These are phyloP conservation scores for Dinomys branickii DNA, from an alignment of 2,113 vertebrate genomes.

Conservation along the genomic window DNA sequence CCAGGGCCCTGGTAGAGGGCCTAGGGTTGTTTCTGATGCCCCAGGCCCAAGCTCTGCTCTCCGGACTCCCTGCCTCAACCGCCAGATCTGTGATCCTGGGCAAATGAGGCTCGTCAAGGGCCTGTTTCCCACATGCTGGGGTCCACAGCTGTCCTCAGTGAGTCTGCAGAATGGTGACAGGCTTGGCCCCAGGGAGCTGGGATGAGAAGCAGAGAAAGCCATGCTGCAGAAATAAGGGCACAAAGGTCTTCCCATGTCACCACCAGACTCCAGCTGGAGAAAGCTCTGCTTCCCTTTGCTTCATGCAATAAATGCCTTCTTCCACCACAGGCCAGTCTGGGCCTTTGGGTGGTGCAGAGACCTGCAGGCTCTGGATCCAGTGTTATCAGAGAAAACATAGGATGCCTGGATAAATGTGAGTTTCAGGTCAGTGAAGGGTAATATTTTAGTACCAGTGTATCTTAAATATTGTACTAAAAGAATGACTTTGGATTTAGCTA, in stretches of 20 bases:
- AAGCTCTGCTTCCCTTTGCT: constrained; percentile 37
- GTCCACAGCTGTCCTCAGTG: constrained; percentile 43
- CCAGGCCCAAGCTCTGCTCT: no score
- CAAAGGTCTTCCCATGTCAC: constrained; percentile 65
- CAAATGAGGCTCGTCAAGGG: neutral
- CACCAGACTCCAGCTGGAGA: constrained; percentile 39
- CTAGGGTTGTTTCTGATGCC: neutral
- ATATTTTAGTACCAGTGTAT: neutral
- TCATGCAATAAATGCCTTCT: constrained; percentile 35
- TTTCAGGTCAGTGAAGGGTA: neutral
- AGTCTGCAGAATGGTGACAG: constrained; percentile 75
- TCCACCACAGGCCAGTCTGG: neutral
- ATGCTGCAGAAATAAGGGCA: constrained; percentile 52
- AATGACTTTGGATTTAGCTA: neutral
- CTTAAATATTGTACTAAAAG: neutral
- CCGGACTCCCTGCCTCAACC: neutral
- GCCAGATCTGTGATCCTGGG: constrained; percentile 3
- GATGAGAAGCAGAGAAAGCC: constrained; percentile 24
- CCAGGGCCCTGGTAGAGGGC: neutral
- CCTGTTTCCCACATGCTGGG: constrained; percentile 47
- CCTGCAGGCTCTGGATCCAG: neutral
- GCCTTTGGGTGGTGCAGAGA: neutral
- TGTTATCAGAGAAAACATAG: neutral
- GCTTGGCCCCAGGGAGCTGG: constrained; percentile 36
- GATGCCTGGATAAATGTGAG: neutral